A percentile compares a stretch with the other conserved stretches of the same genome.
phyloP scores from a whole-genome alignment of 2,888 invertebrate genomes.

The Chrysolina americana region DNA sequence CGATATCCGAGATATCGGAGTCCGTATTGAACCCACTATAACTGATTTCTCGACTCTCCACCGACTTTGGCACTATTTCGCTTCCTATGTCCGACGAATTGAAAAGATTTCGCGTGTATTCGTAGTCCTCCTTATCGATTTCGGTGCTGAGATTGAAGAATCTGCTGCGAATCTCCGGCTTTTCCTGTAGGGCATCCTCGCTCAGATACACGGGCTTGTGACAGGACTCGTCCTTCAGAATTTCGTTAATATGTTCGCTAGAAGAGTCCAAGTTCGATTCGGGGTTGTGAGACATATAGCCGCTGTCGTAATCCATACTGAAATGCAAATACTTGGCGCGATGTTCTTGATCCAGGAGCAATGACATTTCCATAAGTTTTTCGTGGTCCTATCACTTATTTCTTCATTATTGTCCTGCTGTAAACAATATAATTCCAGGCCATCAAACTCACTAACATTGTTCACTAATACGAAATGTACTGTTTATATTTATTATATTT shows the following conservation, averaged over 20 bases:
- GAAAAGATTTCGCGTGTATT: slow-evolving; percentile 49
- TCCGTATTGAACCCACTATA: slow-evolving; percentile 40
- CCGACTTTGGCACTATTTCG: slow-evolving; percentile 31
- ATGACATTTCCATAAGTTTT: slow-evolving; percentile 20
- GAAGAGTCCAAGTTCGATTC: slow-evolving; percentile 63
- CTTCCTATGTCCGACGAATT: slow-evolving; percentile 52
- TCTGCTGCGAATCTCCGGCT: slow-evolving; percentile 54
- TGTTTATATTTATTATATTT: not conserved
- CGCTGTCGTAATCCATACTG: slow-evolving; percentile 66
- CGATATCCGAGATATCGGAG: slow-evolving; percentile 32
- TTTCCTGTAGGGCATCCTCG: slow-evolving; percentile 66
- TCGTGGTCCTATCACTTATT: not conserved
- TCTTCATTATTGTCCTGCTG: not conserved
- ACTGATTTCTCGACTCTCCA: slow-evolving; percentile 38
- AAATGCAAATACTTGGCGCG: slow-evolving; percentile 35
- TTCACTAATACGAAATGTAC: too few species aligned
- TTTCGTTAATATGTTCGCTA: slow-evolving; percentile 43
- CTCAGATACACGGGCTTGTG: slow-evolving; percentile 60
- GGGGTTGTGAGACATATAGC: slow-evolving; percentile 65
- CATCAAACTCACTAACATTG: too few species aligned
- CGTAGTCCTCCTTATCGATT: slow-evolving; percentile 49
- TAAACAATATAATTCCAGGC: too few species aligned
- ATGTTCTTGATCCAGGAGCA: slow-evolving; percentile 21
- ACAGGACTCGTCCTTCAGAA: slow-evolving; percentile 19
- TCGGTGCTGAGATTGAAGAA: slow-evolving; percentile 37